These are phyloP conservation scores for Collichthys lucidus DNA, from an alignment of 2,113 vertebrate genomes.

Conservation along the genomic window DNA sequence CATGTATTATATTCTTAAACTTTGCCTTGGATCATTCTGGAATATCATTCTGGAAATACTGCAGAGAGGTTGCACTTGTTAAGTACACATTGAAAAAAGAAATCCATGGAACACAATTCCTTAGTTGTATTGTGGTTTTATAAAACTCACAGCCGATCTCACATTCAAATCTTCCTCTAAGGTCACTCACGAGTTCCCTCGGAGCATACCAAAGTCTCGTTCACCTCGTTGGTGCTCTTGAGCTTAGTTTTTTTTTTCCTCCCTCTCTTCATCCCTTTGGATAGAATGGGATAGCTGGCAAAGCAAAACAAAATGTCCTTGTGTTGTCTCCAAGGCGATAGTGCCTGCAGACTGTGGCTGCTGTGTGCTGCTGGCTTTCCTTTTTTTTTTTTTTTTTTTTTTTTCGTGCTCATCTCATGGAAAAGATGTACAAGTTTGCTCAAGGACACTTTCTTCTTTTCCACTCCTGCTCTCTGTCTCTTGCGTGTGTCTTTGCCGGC, in stretches of 20 bases:
- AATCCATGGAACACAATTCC: not conserved
- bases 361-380: slow-evolving; percentile 48
- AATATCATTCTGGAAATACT: not conserved
- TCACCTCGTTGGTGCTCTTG: slow-evolving; percentile 49
- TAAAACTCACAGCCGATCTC: slow-evolving; percentile 9
- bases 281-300: slow-evolving; percentile 60
- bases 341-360: slow-evolving; percentile 63
- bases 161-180: slow-evolving; percentile 35
- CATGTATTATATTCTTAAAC: slow-evolving; percentile 7
- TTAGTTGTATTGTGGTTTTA: not conserved
- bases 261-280: slow-evolving; percentile 55
- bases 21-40: not conserved
- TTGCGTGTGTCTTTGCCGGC: slow-evolving; percentile 33
- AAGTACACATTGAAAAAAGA: not conserved
- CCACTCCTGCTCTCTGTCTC: slow-evolving; percentile 15
- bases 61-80: not conserved
- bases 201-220: slow-evolving; percentile 44
- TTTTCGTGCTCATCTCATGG: slow-evolving; percentile 40
- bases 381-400: slow-evolving; percentile 11
- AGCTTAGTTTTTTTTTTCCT: slow-evolving; percentile 9
- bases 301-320: slow-evolving; percentile 81
- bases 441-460: slow-evolving; percentile 69
- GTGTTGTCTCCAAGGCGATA: slow-evolving; percentile 73
- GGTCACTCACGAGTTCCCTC: slow-evolving; percentile 44
- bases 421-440: slow-evolving; percentile 74